Percentiles rank a stretch among this genome's conserved stretches.
phyloP scores from a whole-genome alignment of 64 coral and sea anemone genomes.

The Hydrozoanthus tunicans region DNA sequence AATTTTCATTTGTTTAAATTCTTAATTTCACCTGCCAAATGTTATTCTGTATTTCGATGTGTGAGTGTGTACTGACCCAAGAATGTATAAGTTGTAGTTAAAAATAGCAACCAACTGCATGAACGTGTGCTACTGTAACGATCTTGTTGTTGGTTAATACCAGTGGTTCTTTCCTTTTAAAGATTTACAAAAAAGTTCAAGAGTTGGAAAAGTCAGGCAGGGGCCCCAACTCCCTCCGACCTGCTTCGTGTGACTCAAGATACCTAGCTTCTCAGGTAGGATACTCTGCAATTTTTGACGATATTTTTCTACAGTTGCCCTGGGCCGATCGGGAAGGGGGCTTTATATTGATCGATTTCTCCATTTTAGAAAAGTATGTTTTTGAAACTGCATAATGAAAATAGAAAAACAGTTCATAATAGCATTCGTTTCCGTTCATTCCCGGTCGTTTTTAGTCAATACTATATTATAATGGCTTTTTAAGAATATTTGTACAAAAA shows the following conservation, averaged over 20 bases:
- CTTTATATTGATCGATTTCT: not conserved
- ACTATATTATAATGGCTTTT: no score
- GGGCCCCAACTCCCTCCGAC: constrained; percentile 60
- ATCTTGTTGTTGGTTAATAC: not conserved
- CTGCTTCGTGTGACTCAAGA: constrained; percentile 68
- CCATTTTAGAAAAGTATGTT: not conserved
- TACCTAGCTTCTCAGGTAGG: constrained; percentile 71
- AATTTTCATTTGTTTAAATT: no score
- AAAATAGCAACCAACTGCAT: no score
- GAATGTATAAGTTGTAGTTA: no score
- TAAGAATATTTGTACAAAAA: no score
- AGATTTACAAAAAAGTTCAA: constrained; percentile 85
- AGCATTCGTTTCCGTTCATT: no score
- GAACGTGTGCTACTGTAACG: no score
- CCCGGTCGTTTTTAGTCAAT: no score
- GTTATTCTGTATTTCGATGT: no score
- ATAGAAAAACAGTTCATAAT: no score
- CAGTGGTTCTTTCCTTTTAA: not conserved
- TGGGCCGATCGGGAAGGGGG: not conserved
- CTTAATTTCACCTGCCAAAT: no score
- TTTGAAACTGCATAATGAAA: no score
- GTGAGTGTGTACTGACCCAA: not conserved
- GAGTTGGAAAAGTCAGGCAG: constrained; percentile 73
- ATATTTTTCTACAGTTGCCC: not conserved
- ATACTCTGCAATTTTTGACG: not conserved